Percentiles rank a stretch among this genome's conserved stretches.
Conservation (phyloP, 2,797 vertebrate species). For the Prionace glauca region DNA sequence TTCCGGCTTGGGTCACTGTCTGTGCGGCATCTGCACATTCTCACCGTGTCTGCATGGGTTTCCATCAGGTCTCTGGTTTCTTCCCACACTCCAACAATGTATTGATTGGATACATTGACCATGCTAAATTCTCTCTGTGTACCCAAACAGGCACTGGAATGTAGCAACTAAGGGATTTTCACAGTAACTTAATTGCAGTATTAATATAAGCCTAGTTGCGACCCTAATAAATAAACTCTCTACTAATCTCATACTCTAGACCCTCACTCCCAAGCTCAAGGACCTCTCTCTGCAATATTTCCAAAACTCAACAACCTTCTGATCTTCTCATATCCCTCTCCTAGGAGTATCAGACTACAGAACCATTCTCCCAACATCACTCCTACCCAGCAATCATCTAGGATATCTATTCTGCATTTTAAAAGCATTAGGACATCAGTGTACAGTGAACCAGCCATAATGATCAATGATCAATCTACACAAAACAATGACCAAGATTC, state of each 20-base stretch:
- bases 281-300: neutral
- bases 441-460: neutral
- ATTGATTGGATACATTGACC: too few species aligned
- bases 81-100: too few species aligned
- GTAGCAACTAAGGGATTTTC: too few species aligned
- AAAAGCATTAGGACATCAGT: neutral
- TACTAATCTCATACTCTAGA: neutral
- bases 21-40: too few species aligned
- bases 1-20: too few species aligned
- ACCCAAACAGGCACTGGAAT: too few species aligned
- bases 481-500: neutral
- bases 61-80: too few species aligned
- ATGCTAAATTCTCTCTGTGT: too few species aligned
- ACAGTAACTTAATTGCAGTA: too few species aligned
- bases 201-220: too few species aligned
- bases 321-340: neutral
- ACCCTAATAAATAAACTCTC: too few species aligned
- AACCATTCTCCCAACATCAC: neutral
- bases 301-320: neutral
- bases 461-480: neutral
- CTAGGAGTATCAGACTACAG: neutral
- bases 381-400: neutral
- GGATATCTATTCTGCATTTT: neutral
- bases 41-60: too few species aligned
- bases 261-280: neutral